These are phyloP conservation scores for Chrysomela aeneicollis DNA, from an alignment of 2,888 invertebrate genomes.

Conservation along the genomic window DNA sequence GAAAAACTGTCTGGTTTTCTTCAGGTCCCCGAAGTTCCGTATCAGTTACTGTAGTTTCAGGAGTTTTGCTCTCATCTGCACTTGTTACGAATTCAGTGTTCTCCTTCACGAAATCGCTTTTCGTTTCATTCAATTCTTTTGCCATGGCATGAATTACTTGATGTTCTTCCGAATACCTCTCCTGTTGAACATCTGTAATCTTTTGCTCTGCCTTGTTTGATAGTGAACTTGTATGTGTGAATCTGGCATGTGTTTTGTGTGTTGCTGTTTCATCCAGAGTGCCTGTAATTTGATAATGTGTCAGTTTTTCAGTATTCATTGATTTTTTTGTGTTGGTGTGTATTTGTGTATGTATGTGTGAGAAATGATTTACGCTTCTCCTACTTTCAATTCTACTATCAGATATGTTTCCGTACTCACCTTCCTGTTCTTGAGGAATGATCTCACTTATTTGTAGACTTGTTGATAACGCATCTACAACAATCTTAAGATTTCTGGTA, in stretches of 20 bases:
- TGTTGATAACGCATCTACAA: constrained; percentile 56
- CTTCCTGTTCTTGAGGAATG: constrained; percentile 61
- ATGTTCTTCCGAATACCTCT: constrained; percentile 62
- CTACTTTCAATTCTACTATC: constrained; percentile 28
- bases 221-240: constrained; percentile 54
- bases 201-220: constrained; percentile 56
- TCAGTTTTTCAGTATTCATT: constrained; percentile 31
- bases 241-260: constrained; percentile 59
- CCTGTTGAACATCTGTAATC: constrained; percentile 54
- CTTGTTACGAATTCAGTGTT: not conserved
- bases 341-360: constrained; percentile 34
- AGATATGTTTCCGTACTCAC: constrained; percentile 58
- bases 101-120: constrained; percentile 56
- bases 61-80: constrained; percentile 24
- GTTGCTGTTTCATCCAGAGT: constrained; percentile 57
- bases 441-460: constrained; percentile 62
- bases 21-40: constrained; percentile 50
- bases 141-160: no score
- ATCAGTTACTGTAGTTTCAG: constrained; percentile 55
- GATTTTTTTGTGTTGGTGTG: constrained; percentile 34
- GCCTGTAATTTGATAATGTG: constrained; percentile 55
- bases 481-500: constrained; percentile 60
- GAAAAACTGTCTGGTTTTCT: constrained; percentile 63
- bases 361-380: constrained; percentile 30
- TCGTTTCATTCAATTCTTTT: no score